phyloP scores from a whole-genome alignment of 2,888 invertebrate genomes.

The Sphinx pinastri region DNA sequence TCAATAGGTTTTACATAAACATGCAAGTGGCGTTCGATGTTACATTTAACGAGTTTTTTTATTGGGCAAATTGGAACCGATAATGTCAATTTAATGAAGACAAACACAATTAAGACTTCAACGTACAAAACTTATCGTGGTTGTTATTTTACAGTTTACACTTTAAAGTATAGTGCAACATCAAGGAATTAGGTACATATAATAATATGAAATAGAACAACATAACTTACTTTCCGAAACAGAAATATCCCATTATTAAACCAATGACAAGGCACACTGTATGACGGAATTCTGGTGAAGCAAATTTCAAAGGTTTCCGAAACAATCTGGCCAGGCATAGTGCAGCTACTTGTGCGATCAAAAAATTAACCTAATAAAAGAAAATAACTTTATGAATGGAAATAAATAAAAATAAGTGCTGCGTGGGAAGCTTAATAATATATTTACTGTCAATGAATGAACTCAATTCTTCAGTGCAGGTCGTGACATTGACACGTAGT shows the following conservation, averaged over 20 bases:
- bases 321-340: conserved; percentile 91
- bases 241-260: conserved; percentile 92
- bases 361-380: conserved; percentile 91
- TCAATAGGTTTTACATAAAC: background rate
- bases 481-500: background rate
- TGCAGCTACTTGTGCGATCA: conserved; percentile 92
- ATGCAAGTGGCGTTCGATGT: background rate
- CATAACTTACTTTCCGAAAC: conserved; percentile 91
- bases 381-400: conserved; percentile 50
- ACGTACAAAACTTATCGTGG: too few species aligned
- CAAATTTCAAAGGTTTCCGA: conserved; percentile 89
- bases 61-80: too few species aligned
- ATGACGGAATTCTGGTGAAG: conserved; percentile 89
- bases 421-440: conserved; percentile 16
- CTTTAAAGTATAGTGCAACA: background rate
- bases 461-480: background rate
- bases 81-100: too few species aligned
- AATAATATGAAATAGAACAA: conserved; percentile 25
- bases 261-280: conserved; percentile 91
- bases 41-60: too few species aligned
- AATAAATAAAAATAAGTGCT: conserved; percentile 52
- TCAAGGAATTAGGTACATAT: background rate
- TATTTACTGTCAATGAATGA: background rate
- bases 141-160: background rate
- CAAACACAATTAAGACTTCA: too few species aligned